phyloP scores from a whole-genome alignment of 1,140 invertebrate species.

The Callitettix versicolor region DNA sequence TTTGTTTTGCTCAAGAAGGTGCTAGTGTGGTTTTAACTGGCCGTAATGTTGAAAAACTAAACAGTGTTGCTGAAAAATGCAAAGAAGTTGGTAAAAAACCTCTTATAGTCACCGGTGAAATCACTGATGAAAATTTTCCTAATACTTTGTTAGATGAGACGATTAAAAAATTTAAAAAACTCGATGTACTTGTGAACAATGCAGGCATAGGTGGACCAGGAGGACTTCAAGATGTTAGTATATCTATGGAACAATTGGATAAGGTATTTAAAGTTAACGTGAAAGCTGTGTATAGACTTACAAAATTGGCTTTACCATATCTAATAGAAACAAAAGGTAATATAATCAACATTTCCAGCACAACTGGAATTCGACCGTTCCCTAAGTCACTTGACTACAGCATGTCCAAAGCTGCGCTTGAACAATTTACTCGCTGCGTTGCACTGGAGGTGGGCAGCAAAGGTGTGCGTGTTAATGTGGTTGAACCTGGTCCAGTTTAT shows the following conservation, averaged over 20 bases:
- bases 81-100: constrained; percentile 34
- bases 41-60: constrained; percentile 31
- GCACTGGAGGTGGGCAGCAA: constrained; percentile 40
- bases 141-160: constrained; percentile 59
- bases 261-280: constrained; percentile 75
- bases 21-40: constrained; percentile 16
- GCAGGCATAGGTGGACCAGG: constrained; percentile 75
- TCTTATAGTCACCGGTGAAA: constrained; percentile 49
- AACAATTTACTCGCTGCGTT: constrained; percentile 50
- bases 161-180: constrained; percentile 53
- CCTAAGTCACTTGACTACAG: constrained; percentile 32
- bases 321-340: constrained; percentile 70
- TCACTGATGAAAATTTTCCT: constrained; percentile 62
- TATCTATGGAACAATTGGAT: constrained; percentile 71
- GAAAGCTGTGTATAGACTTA: constrained; percentile 69
- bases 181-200: constrained; percentile 78
- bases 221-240: constrained; percentile 58
- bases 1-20: constrained; percentile 3
- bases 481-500: too few species aligned
- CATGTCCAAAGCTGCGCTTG: constrained; percentile 51
- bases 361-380: constrained; percentile 38
- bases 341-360: constrained; percentile 86
- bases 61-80: constrained; percentile 19
- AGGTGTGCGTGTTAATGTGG: not conserved
- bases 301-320: constrained; percentile 71